A percentile compares a stretch with the other conserved stretches of the same genome.
Evolutionary conservation across 2,888 invertebrate species (phyloP).

Genomic region (Mesoligia furuncula): DNA sequence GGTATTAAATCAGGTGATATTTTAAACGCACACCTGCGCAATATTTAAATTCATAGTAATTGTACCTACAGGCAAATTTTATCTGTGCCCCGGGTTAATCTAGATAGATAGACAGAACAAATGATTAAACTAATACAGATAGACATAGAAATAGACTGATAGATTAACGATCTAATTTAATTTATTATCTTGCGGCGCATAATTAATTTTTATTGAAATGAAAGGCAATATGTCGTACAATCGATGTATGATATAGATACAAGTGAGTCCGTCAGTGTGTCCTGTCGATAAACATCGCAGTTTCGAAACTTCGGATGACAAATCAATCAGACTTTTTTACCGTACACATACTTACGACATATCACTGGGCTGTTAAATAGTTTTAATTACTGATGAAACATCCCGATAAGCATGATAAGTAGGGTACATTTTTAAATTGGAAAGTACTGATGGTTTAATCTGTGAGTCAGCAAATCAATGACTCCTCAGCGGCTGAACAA

Average conservation of each 20-base stretch:
- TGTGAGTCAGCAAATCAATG: background rate
- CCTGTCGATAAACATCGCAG: constrained; percentile 51
- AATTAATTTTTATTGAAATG: constrained; percentile 61
- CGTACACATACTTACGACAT: background rate
- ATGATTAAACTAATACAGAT: constrained; percentile 26
- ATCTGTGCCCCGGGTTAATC: constrained; percentile 5
- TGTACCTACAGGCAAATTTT: background rate
- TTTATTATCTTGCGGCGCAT: constrained; percentile 48
- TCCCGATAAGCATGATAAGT: too few species aligned
- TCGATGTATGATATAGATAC: constrained; percentile 44
- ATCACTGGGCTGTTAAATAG: too few species aligned
- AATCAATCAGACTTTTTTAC: constrained; percentile 23
- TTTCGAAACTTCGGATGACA: constrained; percentile 65
- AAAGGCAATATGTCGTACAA: constrained; percentile 56
- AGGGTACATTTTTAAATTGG: background rate
- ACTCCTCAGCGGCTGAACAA: background rate
- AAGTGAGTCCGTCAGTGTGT: constrained; percentile 44
- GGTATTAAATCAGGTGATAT: background rate
- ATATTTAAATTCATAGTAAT: constrained; percentile 3
- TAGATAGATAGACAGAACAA: constrained; percentile 7
- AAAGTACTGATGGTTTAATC: background rate
- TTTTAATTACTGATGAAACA: background rate
- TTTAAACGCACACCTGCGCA: background rate
- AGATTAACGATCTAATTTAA: constrained; percentile 53
- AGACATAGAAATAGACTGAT: constrained; percentile 20